Evolutionary conservation across 2,113 vertebrate species (phyloP).

Genomic region (Etia nguti): DNA sequence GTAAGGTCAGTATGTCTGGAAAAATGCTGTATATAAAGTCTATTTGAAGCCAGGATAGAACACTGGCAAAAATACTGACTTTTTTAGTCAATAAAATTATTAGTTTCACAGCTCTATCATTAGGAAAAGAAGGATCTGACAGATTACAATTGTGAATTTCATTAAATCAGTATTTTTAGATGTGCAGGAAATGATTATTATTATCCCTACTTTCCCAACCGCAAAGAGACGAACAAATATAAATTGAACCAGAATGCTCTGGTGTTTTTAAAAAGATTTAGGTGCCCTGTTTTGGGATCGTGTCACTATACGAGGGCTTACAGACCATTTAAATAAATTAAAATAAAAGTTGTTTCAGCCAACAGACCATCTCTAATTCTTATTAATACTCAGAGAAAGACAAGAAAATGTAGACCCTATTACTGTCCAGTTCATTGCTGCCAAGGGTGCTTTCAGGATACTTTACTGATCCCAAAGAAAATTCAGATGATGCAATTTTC

Average conservation of each 20-base stretch:
- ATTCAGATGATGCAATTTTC: not conserved
- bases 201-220: not conserved
- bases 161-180: not conserved
- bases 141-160: not conserved
- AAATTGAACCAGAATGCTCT: not conserved
- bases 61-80: not conserved
- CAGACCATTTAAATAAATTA: not conserved
- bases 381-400: not conserved
- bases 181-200: not conserved
- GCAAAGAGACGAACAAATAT: not conserved
- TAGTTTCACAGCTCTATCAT: not conserved
- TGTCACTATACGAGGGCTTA: not conserved
- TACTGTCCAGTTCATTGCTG: not conserved
- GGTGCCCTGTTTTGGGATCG: not conserved
- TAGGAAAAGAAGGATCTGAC: not conserved
- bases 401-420: not conserved
- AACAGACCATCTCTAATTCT: not conserved
- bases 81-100: not conserved
- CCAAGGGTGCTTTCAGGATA: not conserved
- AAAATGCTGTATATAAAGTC: not conserved
- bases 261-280: not conserved
- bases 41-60: not conserved
- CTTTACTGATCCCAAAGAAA: not conserved
- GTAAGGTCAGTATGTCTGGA: not conserved
- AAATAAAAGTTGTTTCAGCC: not conserved